Percentiles rank a stretch among this genome's conserved stretches.
These are phyloP conservation scores for Trimorus sp. DNA, from an alignment of 2,888 invertebrate species.

Conservation along the genomic window DNA sequence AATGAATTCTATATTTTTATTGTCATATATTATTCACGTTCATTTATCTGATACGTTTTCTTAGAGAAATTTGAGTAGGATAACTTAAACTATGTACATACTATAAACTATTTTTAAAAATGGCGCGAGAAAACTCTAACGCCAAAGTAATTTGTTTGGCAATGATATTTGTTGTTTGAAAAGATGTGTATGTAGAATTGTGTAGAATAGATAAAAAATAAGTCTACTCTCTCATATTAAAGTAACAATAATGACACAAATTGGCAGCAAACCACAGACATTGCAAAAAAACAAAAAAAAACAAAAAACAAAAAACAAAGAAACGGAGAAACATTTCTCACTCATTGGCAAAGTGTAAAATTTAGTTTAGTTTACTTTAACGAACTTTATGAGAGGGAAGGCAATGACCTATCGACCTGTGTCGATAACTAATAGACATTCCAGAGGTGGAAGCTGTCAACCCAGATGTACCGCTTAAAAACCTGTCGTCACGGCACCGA, in stretches of 20 bases:
- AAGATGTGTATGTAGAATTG: not conserved
- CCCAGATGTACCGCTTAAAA: slow-evolving; percentile 85
- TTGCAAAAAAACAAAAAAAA: not conserved
- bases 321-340: slow-evolving; percentile 19
- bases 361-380: slow-evolving; percentile 55
- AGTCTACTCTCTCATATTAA: slow-evolving; percentile 56
- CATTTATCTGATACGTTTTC: no score
- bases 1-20: no score
- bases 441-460: slow-evolving; percentile 84
- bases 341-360: slow-evolving; percentile 35
- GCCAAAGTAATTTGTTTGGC: not conserved
- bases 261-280: not conserved
- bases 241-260: not conserved
- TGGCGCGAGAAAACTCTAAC: no score
- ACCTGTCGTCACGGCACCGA: slow-evolving; percentile 89
- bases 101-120: no score
- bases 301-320: not conserved
- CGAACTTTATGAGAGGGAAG: slow-evolving; percentile 75
- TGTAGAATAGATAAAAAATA: not conserved
- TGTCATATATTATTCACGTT: no score
- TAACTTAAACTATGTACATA: no score
- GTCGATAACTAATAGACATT: slow-evolving; percentile 76
- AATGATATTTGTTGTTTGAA: no score
- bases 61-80: no score
- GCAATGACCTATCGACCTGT: slow-evolving; percentile 48